phyloP scores from a whole-genome alignment of 2,888 invertebrate species.

The Drosophila mimetica region DNA sequence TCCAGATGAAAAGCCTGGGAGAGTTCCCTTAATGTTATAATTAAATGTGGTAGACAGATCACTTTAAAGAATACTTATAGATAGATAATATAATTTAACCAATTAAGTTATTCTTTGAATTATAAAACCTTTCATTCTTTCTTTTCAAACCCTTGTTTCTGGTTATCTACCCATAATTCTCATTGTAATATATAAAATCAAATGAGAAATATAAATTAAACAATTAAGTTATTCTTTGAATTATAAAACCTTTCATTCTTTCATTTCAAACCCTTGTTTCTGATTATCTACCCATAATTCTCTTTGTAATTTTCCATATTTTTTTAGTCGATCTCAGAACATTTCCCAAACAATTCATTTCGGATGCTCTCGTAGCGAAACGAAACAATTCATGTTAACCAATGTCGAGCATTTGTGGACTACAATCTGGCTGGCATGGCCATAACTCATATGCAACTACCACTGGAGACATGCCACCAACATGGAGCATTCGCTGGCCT shows the following conservation, averaged over 20 bases:
- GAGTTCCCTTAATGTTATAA: conserved; percentile 20
- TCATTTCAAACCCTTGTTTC: background rate
- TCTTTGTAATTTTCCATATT: conserved; percentile 3
- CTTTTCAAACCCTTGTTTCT: background rate
- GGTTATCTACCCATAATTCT: background rate
- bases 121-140: background rate
- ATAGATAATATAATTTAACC: no score
- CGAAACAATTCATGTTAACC: conserved; percentile 43
- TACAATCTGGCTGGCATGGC: conserved; percentile 51
- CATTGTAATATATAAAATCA: no score
- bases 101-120: no score
- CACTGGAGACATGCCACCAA: conserved; percentile 68
- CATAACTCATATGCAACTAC: conserved; percentile 69
- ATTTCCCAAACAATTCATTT: conserved; percentile 37
- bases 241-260: background rate
- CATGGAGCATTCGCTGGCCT: conserved; percentile 46
- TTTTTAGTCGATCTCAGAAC: conserved; percentile 1
- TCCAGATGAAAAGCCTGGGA: conserved; percentile 29
- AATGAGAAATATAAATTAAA: no score
- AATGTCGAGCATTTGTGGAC: conserved; percentile 51
- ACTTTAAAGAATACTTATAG: no score
- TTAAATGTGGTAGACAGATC: background rate
- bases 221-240: no score
- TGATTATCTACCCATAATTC: background rate
- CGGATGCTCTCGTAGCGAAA: conserved; percentile 29